A percentile compares a stretch with the other conserved stretches of the same genome.
phyloP scores from a whole-genome alignment of 2,888 invertebrate species.

The Cheilosia pagana region DNA sequence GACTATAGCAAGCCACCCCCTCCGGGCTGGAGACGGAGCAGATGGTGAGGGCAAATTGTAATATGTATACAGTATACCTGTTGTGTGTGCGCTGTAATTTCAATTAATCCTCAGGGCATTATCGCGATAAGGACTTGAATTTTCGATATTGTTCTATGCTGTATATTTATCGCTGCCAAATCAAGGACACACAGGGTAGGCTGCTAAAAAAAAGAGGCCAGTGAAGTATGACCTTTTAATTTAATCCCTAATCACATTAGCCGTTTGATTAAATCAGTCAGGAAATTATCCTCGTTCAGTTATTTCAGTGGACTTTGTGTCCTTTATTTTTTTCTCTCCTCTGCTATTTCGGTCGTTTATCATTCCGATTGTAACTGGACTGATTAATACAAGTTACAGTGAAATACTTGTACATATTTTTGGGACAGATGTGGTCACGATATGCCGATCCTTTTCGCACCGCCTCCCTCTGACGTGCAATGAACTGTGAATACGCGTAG shows the following conservation, averaged over 20 bases:
- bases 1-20: too few species aligned
- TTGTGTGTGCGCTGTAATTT: conserved; percentile 23
- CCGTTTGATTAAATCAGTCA: conserved; percentile 47
- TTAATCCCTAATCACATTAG: conserved; percentile 50
- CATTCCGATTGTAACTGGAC: conserved; percentile 33
- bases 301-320: neutral
- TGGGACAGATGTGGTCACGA: neutral
- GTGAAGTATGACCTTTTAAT: conserved; percentile 42
- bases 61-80: neutral
- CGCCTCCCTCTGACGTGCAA: too few species aligned
- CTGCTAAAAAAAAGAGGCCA: neutral
- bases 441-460: too few species aligned
- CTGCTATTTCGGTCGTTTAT: conserved; percentile 12
- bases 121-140: conserved; percentile 32
- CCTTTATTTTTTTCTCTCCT: neutral
- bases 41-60: too few species aligned
- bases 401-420: conserved; percentile 20
- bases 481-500: too few species aligned
- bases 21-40: too few species aligned
- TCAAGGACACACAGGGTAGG: too few species aligned
- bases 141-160: neutral
- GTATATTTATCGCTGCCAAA: neutral
- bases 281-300: conserved; percentile 25
- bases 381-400: conserved; percentile 41
- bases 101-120: conserved; percentile 17